Conservation (phyloP, 2,113 vertebrate genomes). For the Isichthys henryi region DNA sequence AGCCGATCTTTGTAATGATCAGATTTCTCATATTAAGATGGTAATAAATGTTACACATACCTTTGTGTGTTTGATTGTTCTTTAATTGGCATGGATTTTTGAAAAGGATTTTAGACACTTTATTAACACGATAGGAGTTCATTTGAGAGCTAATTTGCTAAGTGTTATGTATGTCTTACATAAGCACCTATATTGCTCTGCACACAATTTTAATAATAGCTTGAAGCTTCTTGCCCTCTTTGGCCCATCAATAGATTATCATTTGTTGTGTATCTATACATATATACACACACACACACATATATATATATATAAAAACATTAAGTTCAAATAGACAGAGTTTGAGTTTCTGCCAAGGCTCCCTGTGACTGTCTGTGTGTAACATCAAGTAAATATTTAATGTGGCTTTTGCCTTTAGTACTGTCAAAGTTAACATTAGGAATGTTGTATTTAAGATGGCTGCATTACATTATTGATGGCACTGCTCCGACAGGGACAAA, state of each 20-base stretch:
- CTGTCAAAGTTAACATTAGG: background rate
- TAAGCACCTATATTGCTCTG: background rate
- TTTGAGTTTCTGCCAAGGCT: no score
- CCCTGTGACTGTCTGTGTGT: no score
- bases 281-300: no score
- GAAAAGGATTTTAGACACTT: background rate
- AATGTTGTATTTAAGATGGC: background rate
- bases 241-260: no score
- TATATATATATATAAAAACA: no score
- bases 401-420: background rate
- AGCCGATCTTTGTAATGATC: slow-evolving; percentile 75
- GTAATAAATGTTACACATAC: slow-evolving; percentile 69
- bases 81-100: background rate
- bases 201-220: background rate
- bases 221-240: no score
- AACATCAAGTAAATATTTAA: background rate
- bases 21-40: slow-evolving; percentile 72
- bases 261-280: background rate
- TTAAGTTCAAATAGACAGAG: no score
- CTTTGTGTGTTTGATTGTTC: background rate
- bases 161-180: background rate
- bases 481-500: background rate
- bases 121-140: background rate
- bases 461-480: background rate
- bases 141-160: background rate